Percentiles rank a stretch among this genome's conserved stretches.
These are phyloP conservation scores for Acanthosepion pharaonis DNA, from an alignment of 2,888 invertebrate species.

Conservation along the genomic window DNA sequence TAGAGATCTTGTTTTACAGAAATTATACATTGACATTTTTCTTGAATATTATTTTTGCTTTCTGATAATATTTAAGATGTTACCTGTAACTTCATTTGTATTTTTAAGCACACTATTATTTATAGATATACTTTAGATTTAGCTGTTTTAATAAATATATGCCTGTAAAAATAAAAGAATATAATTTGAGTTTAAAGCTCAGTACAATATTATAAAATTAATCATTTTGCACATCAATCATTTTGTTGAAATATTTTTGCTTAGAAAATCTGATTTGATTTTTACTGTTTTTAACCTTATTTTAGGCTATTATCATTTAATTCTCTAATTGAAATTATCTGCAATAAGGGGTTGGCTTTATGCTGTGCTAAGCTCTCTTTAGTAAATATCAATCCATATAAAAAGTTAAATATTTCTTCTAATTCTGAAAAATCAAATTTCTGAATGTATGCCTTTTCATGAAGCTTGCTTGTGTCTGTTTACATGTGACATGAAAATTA, in stretches of 20 bases:
- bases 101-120: background rate
- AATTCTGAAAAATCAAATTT: background rate
- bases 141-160: background rate
- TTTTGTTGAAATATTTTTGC: too few relatives aligned
- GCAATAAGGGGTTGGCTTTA: too few relatives aligned
- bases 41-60: background rate
- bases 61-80: background rate
- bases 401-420: background rate
- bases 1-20: background rate
- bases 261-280: too few relatives aligned
- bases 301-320: too few relatives aligned
- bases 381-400: too few relatives aligned
- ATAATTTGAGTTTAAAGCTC: background rate
- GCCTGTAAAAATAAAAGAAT: background rate
- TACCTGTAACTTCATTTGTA: background rate
- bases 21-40: background rate
- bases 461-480: slow-evolving; percentile 36
- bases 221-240: background rate
- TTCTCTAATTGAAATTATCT: too few relatives aligned
- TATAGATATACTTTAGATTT: background rate
- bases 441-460: background rate
- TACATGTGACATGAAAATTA: background rate
- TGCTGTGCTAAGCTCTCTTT: too few relatives aligned
- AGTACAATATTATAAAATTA: background rate
- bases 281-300: too few relatives aligned